These are phyloP conservation scores for Coendou prehensilis DNA, from an alignment of 2,797 vertebrate species.

Conservation along the genomic window DNA sequence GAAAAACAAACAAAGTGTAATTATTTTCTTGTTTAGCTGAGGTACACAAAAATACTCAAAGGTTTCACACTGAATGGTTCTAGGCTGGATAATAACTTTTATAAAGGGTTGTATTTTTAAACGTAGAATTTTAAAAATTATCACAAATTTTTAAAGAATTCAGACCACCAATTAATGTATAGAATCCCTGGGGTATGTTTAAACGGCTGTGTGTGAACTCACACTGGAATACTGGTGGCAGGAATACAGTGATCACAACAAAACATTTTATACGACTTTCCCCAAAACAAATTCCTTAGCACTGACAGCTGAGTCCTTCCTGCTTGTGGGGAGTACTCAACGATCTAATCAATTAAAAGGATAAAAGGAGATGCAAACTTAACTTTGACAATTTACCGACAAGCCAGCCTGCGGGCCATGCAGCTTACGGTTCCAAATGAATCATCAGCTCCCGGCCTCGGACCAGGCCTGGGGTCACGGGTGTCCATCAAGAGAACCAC, in stretches of 20 bases:
- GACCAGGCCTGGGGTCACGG: background rate
- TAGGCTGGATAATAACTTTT: slow-evolving; percentile 53
- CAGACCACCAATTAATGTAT: background rate
- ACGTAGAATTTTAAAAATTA: slow-evolving; percentile 5
- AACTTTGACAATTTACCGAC: background rate
- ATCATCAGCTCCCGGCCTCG: background rate
- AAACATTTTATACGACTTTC: background rate
- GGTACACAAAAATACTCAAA: slow-evolving; percentile 60
- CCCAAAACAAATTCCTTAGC: slow-evolving; percentile 30
- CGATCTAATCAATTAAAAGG: slow-evolving; percentile 34
- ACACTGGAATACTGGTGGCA: background rate
- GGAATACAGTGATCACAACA: background rate
- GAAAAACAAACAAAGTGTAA: slow-evolving; percentile 46
- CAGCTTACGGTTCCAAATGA: background rate
- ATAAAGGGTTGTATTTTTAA: slow-evolving; percentile 5
- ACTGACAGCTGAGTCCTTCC: background rate
- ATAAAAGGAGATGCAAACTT: background rate
- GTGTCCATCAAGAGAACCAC: background rate
- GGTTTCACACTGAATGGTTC: slow-evolving; percentile 11
- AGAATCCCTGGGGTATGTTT: background rate
- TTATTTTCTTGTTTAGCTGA: slow-evolving; percentile 69
- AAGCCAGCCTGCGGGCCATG: background rate
- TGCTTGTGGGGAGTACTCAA: background rate
- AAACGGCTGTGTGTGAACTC: background rate
- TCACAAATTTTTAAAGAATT: slow-evolving; percentile 38